These are phyloP conservation scores for Choloepus hoffmanni DNA, from an alignment of 2,113 vertebrate genomes.

Conservation along the genomic window DNA sequence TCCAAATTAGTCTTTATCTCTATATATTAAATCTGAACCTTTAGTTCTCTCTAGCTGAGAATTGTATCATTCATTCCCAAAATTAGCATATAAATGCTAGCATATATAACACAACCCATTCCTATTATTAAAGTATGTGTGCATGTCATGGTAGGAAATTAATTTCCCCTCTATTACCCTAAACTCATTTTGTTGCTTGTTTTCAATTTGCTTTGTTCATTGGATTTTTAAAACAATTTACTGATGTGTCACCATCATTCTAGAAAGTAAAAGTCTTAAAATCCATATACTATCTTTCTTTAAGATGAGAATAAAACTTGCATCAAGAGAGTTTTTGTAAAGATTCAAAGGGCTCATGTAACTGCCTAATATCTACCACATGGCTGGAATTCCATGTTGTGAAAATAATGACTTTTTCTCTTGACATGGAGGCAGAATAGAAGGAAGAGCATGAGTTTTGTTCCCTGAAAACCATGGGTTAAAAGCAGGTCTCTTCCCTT, in stretches of 20 bases:
- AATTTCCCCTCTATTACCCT: slow-evolving; percentile 46
- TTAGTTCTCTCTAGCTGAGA: slow-evolving; percentile 56
- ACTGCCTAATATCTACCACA: neutral
- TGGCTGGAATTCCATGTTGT: neutral
- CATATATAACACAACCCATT: slow-evolving; percentile 56
- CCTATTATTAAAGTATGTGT: slow-evolving; percentile 49
- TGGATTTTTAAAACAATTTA: slow-evolving; percentile 60
- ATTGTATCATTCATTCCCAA: slow-evolving; percentile 54
- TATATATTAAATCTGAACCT: slow-evolving; percentile 53
- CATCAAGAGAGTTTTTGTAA: neutral
- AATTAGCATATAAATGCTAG: slow-evolving; percentile 72
- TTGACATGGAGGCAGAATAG: neutral
- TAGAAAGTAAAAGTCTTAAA: slow-evolving; percentile 39
- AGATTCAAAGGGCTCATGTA: neutral
- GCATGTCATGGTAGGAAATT: slow-evolving; percentile 52
- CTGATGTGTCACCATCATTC: slow-evolving; percentile 30
- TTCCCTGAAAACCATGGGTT: neutral
- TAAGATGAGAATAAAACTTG: slow-evolving; percentile 33
- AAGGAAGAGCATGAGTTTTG: neutral
- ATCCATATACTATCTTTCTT: neutral
- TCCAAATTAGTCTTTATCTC: neutral
- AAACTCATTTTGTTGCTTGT: slow-evolving; percentile 62
- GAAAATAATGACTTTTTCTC: slow-evolving; percentile 23
- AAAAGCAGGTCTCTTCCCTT: neutral
- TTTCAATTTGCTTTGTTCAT: slow-evolving; percentile 50